Conservation (phyloP, 2,888 invertebrate species). For the Blastobasis lacticolella region DNA sequence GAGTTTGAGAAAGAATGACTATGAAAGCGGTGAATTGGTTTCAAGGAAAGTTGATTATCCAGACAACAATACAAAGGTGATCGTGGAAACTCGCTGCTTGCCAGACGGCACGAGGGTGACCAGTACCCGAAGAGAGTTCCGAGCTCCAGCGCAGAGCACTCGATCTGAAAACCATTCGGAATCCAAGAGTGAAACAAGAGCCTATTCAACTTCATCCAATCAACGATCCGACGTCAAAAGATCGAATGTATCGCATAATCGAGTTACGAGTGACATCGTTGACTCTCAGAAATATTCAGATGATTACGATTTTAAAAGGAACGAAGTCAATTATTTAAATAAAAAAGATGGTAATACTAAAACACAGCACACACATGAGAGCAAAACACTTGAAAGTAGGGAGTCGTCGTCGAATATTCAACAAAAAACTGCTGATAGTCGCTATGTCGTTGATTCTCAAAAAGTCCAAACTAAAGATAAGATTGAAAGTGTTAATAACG, state of each 20-base stretch:
- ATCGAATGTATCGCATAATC: slow-evolving; percentile 24
- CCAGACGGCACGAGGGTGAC: slow-evolving; percentile 80
- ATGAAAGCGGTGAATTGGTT: slow-evolving; percentile 61
- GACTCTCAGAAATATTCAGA: slow-evolving; percentile 53
- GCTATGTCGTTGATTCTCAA: slow-evolving; percentile 1
- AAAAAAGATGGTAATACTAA: slow-evolving; percentile 23
- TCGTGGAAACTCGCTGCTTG: slow-evolving; percentile 78
- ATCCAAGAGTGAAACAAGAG: slow-evolving; percentile 39
- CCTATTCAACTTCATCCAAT: slow-evolving; percentile 34
- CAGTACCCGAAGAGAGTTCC: slow-evolving; percentile 79
- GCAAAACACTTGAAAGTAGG: slow-evolving; percentile 5
- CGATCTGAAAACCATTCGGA: slow-evolving; percentile 48
- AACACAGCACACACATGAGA: slow-evolving; percentile 13
- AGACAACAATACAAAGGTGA: slow-evolving; percentile 78
- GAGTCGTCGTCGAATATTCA: slow-evolving; percentile 4
- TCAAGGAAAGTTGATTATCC: slow-evolving; percentile 76
- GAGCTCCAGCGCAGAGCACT: slow-evolving; percentile 47
- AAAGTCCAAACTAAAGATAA: neutral
- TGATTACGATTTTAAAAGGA: slow-evolving; percentile 41
- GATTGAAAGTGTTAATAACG: too few species aligned
- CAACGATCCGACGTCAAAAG: slow-evolving; percentile 38
- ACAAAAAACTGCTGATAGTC: slow-evolving; percentile 7
- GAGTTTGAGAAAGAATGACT: slow-evolving; percentile 27
- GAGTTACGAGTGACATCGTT: slow-evolving; percentile 33
- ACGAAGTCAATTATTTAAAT: slow-evolving; percentile 23